Evolutionary conservation across 2,797 vertebrate species (phyloP).

Genomic region (Nyctibius grandis): DNA sequence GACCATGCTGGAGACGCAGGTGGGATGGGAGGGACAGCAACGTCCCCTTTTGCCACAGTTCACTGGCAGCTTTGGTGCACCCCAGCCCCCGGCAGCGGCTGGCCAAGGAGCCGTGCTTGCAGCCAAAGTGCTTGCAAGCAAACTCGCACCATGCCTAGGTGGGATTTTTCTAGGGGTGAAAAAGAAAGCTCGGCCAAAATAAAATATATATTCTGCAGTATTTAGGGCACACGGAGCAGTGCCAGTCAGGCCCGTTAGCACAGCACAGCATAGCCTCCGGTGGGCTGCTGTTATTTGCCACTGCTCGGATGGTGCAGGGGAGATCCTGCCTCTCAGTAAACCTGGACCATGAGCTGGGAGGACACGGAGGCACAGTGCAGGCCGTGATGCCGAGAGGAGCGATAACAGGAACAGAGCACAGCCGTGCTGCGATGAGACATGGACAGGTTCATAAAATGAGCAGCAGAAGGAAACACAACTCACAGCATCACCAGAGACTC

Average conservation of each 20-base stretch:
- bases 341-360: not conserved
- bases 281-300: not conserved
- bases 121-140: not conserved
- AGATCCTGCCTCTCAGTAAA: not conserved
- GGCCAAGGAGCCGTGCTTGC: not conserved
- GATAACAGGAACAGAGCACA: rapidly evolving
- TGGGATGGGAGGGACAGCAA: not conserved
- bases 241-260: not conserved
- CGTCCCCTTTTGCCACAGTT: rapidly evolving
- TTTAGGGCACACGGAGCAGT: rapidly evolving
- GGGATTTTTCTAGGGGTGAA: not conserved
- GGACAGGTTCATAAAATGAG: rapidly evolving
- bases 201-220: not conserved
- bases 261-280: not conserved
- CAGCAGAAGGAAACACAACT: not conserved
- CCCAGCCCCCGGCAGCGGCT: not conserved
- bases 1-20: rapidly evolving
- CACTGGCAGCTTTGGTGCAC: not conserved
- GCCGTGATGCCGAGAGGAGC: rapidly evolving
- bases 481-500: not conserved
- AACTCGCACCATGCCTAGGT: not conserved
- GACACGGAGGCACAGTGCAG: rapidly evolving
- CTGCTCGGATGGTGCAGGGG: not conserved
- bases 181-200: not conserved
- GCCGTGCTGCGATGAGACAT: rapidly evolving